phyloP scores from a whole-genome alignment of 2,888 invertebrate genomes.

The Polylopha cassiicola region DNA sequence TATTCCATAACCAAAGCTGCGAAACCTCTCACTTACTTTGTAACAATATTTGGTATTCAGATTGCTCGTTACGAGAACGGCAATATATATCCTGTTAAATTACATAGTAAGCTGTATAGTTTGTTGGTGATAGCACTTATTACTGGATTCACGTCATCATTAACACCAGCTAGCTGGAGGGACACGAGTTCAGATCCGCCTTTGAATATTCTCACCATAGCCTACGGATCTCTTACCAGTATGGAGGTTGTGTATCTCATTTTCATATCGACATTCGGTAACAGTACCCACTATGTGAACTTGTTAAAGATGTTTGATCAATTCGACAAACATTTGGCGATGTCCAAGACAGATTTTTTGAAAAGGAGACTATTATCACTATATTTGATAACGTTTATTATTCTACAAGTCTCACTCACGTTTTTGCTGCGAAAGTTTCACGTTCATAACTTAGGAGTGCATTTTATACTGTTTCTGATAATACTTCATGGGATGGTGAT shows the following conservation, averaged over 20 bases:
- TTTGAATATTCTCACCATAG: slow-evolving; percentile 43
- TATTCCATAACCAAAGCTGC: slow-evolving; percentile 36
- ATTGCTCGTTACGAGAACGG: slow-evolving; percentile 34
- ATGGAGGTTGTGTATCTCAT: slow-evolving; percentile 39
- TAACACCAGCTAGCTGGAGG: slow-evolving; percentile 38
- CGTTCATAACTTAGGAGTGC: slow-evolving; percentile 34
- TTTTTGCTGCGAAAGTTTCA: slow-evolving; percentile 34
- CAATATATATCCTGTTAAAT: slow-evolving; percentile 27
- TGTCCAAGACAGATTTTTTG: slow-evolving; percentile 30
- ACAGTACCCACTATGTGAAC: slow-evolving; percentile 34
- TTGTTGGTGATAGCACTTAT: slow-evolving; percentile 31
- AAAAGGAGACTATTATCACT: slow-evolving; percentile 33
- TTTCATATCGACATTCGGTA: slow-evolving; percentile 35
- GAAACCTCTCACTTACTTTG: slow-evolving; percentile 42
- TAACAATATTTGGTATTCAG: slow-evolving; percentile 41
- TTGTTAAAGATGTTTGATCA: slow-evolving; percentile 40
- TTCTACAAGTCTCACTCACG: slow-evolving; percentile 27
- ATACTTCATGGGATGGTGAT: slow-evolving; percentile 44
- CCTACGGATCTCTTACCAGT: slow-evolving; percentile 32
- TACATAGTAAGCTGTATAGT: slow-evolving; percentile 35
- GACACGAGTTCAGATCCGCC: slow-evolving; percentile 43
- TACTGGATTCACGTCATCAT: slow-evolving; percentile 23
- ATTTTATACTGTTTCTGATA: slow-evolving; percentile 36
- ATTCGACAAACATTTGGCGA: slow-evolving; percentile 38
- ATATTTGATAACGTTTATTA: slow-evolving; percentile 31